Evolutionary conservation across 2,797 vertebrate genomes (phyloP).

Genomic region (Choloepus didactylus): DNA sequence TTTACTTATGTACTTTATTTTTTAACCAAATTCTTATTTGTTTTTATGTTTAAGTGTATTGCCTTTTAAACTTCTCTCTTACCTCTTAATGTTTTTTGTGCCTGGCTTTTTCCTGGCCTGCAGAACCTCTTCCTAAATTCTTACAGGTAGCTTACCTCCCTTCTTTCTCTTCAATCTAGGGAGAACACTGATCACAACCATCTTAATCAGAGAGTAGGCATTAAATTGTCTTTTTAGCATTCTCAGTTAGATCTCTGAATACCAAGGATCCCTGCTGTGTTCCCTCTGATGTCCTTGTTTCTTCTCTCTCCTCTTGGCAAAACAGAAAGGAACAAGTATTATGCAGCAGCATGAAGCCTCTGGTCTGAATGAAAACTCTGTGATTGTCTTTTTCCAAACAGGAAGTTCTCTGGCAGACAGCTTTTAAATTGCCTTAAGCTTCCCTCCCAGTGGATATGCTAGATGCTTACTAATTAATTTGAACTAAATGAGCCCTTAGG

Average conservation of each 20-base stretch:
- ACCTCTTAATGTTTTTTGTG: neutral
- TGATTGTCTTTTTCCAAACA: constrained; percentile 53
- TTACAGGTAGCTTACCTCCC: neutral
- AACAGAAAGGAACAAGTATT: constrained; percentile 53
- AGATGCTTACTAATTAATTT: constrained; percentile 67
- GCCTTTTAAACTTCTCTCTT: constrained; percentile 3
- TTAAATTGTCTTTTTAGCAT: constrained; percentile 36
- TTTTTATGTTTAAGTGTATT: neutral
- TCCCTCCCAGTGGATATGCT: neutral
- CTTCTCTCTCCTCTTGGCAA: constrained; percentile 45
- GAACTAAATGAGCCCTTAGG: neutral
- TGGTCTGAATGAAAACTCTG: constrained; percentile 61
- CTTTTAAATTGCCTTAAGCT: constrained; percentile 59
- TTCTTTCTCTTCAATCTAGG: neutral
- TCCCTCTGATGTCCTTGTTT: neutral
- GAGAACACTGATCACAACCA: neutral
- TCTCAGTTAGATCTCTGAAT: constrained; percentile 36
- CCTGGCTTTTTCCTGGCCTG: neutral
- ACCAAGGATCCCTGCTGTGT: neutral
- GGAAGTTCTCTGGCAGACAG: constrained; percentile 20
- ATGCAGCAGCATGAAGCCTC: constrained; percentile 32
- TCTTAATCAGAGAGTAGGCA: neutral
- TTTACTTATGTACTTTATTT: constrained; percentile 17
- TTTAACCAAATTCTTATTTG: constrained; percentile 10
- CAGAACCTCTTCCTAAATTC: neutral